Evolutionary conservation across 1,140 invertebrate genomes (phyloP), one percentile per base, ranked within the genome.

Genomic region (Vollenhovia emeryi): DNA sequence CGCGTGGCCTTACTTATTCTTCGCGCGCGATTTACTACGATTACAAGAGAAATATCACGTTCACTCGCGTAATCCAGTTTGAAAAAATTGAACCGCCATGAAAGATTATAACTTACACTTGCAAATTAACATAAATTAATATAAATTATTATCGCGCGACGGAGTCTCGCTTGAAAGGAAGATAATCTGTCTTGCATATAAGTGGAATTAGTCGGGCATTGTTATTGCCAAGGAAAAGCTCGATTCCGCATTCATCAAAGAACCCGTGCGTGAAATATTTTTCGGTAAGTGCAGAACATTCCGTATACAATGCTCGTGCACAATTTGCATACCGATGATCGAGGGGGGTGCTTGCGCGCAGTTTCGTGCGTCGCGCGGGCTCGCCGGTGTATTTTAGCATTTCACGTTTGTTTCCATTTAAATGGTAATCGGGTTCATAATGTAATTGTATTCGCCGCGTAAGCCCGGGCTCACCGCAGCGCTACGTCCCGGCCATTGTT

Each of bases 331-430:
- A 90, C 87, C 86, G 90, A 91, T 91, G 91, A 91, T 90, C 90
- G 83, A 91, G 86, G 76, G 87, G 9, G 9, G 59, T n/a, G 79
- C 60, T 87, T 60, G 84, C 87, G 84, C 87, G 87, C 85, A 71
- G 84, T 88, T 87, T 87, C 87, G 86, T 87, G 74, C 68, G 86
- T 52, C 11, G 27, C 52, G 55, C 71, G 79, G 43, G 27, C 87
- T 74, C 68, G 87, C 86, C 84, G 86, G 90, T 93, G 92, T 93
- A 94, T 95, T 95, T 94, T 93, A 95, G 94, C 94, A 93, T 94
- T 94, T 94, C 93, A 94, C 93, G 94, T 95, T 95, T 95, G 94
- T 94, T 95, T 94, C 94, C 94, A 95, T 95, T 95, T 95, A 95
- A 95, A 95, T 95, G 94, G 94, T 95, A 95, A 95, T 95, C 93